Evolutionary conservation across 2,888 invertebrate genomes (phyloP), one percentile per base, ranked within the genome.

Genomic region (Antitype chi): DNA sequence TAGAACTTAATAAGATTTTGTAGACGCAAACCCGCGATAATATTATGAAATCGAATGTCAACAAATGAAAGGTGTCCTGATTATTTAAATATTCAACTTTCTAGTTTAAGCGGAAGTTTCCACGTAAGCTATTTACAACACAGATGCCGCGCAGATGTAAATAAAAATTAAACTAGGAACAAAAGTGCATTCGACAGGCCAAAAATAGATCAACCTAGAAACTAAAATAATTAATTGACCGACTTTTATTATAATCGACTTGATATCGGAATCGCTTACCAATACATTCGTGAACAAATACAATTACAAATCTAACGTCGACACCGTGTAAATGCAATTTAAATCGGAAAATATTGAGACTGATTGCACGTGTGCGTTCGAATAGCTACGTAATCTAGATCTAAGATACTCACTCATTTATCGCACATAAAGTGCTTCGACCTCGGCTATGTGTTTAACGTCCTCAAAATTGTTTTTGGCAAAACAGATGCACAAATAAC

Each of bases 121-220:
- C 87, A 88, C 85, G 87, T 88, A 85, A 78, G 78, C 85, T 85
- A 74, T 87, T 79, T 81, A 82, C 76, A 72, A 80, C 76, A 81
- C 70, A 80, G 66, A 80, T 71, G 77, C 72, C 55, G 62, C 55
- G 62, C 69, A 76, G 82, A 84, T 85, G 88, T 89, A 88, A 87
- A 84, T 83, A 82, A 86, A 84, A 85, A 77, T 83, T 66, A 76
- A 89, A 90, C 90, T 88, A 83, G 74, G 89, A 89, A 91, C 88
- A 88, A 89, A 89, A 91, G 89, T 90, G 89, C 90, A 90, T 89
- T 88, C 85, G 89, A 91, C 89, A 87, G 89, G 87, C 90, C 91
- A 90, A 93, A 95, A 95, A 95, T 95, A 95, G 94, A 85, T 92
- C 91, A 92, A 91, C 93, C 94, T 92, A 93, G 90, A 92, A 93